Evolutionary conservation across 2,888 invertebrate genomes (phyloP).

Genomic region (Apoda limacodes): DNA sequence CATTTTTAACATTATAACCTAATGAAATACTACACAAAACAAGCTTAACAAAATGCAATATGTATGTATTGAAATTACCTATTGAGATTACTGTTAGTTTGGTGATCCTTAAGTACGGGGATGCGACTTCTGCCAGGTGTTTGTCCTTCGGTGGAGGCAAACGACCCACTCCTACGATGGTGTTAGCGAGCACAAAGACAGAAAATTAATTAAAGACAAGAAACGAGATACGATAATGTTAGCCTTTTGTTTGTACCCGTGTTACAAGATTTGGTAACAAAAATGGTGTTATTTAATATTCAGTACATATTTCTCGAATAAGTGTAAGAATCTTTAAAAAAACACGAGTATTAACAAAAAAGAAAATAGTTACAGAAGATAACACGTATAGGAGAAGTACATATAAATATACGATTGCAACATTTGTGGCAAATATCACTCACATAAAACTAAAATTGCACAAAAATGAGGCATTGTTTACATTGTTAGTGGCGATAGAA

Average conservation of each 20-base stretch:
- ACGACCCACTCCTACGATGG: conserved; percentile 62
- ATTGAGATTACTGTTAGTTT: conserved; percentile 60
- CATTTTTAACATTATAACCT: background rate
- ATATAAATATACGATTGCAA: too few species aligned
- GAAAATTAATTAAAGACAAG: conserved; percentile 41
- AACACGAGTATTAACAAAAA: too few species aligned
- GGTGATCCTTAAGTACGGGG: conserved; percentile 62
- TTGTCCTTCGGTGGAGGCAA: conserved; percentile 62
- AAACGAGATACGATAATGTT: conserved; percentile 23
- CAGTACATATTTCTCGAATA: background rate
- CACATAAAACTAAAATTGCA: too few species aligned
- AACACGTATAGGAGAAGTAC: too few species aligned
- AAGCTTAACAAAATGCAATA: background rate
- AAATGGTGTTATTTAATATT: background rate
- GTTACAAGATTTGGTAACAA: conserved; percentile 13
- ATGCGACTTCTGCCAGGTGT: conserved; percentile 64
- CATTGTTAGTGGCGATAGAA: too few species aligned
- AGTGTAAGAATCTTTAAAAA: too few species aligned
- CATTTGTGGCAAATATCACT: too few species aligned
- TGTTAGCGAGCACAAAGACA: conserved; percentile 60
- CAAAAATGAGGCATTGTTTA: too few species aligned
- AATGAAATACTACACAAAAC: background rate
- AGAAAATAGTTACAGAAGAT: too few species aligned
- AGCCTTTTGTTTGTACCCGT: conserved; percentile 35
- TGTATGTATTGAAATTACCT: conserved; percentile 32